A percentile compares a stretch with the other conserved stretches of the same genome.
phyloP scores from a whole-genome alignment of 2,888 invertebrate genomes.

The Catocala sponsa region DNA sequence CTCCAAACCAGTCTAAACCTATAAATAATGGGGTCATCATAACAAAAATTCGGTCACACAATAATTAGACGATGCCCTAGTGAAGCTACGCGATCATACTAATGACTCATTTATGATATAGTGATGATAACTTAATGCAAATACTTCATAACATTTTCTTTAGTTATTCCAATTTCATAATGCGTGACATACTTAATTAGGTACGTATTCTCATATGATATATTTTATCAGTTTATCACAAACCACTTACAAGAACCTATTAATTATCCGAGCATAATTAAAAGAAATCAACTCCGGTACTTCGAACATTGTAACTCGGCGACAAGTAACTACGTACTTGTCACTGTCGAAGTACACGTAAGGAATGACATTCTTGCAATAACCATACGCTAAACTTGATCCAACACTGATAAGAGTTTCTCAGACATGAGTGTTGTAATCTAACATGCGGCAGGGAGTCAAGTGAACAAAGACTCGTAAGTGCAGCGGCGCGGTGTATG shows the following conservation, averaged over 20 bases:
- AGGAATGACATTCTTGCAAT: slow-evolving; percentile 27
- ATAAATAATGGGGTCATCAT: slow-evolving; percentile 62
- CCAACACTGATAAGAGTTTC: slow-evolving; percentile 64
- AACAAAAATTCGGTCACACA: slow-evolving; percentile 36
- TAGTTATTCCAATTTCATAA: too few relatives aligned
- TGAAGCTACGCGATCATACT: slow-evolving; percentile 22
- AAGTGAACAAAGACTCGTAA: slow-evolving; percentile 70
- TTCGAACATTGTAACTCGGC: too few relatives aligned
- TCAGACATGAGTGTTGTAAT: slow-evolving; percentile 65
- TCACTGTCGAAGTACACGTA: background rate
- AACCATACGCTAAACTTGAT: slow-evolving; percentile 55
- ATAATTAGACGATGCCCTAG: slow-evolving; percentile 16
- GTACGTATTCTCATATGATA: too few relatives aligned
- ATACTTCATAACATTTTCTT: background rate
- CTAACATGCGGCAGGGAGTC: slow-evolving; percentile 60
- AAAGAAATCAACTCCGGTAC: too few relatives aligned
- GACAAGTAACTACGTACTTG: background rate
- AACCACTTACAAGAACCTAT: too few relatives aligned
- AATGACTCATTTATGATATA: slow-evolving; percentile 7
- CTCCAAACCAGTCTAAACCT: slow-evolving; percentile 71
- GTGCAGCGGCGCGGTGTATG: slow-evolving; percentile 54
- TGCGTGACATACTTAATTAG: too few relatives aligned
- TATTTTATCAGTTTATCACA: too few relatives aligned
- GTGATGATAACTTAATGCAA: background rate
- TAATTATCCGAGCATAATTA: too few relatives aligned